A percentile compares a stretch with the other conserved stretches of the same genome.
phyloP scores from a whole-genome alignment of 92 coral and sea anemone species.

The Zoanthus sociatus region DNA sequence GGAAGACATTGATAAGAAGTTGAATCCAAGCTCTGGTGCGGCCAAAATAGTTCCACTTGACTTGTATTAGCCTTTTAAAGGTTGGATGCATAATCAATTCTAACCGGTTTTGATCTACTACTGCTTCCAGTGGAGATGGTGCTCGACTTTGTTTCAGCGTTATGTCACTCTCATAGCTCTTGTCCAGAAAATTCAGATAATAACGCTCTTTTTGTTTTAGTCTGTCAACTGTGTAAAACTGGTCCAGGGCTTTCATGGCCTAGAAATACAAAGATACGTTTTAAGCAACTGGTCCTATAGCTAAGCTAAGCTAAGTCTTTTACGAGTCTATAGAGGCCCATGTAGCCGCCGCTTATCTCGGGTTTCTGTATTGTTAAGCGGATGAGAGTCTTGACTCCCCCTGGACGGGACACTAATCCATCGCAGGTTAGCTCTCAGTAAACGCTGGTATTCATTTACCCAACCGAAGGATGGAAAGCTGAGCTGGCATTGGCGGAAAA shows the following conservation, averaged over 20 bases:
- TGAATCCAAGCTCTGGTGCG: constrained; percentile 77
- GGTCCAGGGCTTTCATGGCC: constrained; percentile 85
- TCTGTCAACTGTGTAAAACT: constrained; percentile 82
- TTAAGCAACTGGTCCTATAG: neutral
- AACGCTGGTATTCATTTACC: no score
- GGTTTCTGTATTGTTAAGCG: no score
- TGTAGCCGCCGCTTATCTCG: no score
- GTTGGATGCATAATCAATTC: constrained; percentile 84
- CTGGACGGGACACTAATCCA: no score
- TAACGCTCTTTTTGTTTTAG: constrained; percentile 77
- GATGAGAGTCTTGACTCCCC: no score
- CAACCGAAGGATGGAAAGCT: no score
- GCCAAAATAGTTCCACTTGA: constrained; percentile 81
- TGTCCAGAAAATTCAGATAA: constrained; percentile 79
- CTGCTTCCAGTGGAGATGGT: constrained; percentile 80
- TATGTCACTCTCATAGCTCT: constrained; percentile 40
- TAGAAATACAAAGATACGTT: neutral
- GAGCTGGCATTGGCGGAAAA: no score
- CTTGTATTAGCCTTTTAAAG: constrained; percentile 79
- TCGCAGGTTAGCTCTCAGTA: no score
- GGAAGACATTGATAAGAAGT: constrained; percentile 68
- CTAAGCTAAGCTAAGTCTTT: no score
- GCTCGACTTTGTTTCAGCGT: constrained; percentile 58
- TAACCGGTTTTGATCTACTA: constrained; percentile 69
- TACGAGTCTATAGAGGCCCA: no score